Evolutionary conservation across 2,797 vertebrate species (phyloP).

Genomic region (Rhincodon typus): DNA sequence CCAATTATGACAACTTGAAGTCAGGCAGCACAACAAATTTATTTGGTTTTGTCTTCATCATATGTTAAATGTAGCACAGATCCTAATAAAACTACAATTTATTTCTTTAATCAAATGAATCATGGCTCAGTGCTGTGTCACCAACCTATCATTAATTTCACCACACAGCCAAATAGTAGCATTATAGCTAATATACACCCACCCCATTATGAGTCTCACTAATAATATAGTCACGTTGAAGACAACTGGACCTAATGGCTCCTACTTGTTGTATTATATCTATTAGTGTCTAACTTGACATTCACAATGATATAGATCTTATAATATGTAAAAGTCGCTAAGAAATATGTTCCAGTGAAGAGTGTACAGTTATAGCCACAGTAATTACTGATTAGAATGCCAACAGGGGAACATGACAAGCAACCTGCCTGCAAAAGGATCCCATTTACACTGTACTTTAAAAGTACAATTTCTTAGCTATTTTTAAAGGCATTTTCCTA

Average conservation of each 20-base stretch:
- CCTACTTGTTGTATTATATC: not conserved
- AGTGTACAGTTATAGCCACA: not conserved
- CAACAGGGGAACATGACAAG: not conserved
- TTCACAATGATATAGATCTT: not conserved
- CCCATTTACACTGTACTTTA: not conserved
- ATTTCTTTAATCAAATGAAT: not conserved
- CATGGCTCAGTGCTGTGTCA: not conserved
- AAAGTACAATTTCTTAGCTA: not conserved
- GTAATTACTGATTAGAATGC: slow-evolving; percentile 31
- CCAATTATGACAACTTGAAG: slow-evolving; percentile 6
- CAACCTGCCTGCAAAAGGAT: not conserved
- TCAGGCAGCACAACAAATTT: not conserved
- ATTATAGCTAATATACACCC: not conserved
- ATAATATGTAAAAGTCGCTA: not conserved
- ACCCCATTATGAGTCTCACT: not conserved
- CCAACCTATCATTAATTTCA: slow-evolving; percentile 1
- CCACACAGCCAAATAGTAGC: not conserved
- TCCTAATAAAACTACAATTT: not conserved
- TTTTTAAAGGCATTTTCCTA: not conserved
- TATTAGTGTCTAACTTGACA: not conserved
- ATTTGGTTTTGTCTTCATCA: not conserved
- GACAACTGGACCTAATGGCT: not conserved
- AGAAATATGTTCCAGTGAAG: not conserved
- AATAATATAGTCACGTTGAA: not conserved
- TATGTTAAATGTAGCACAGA: not conserved